These are phyloP conservation scores for Andrena hattorfiana DNA, from an alignment of 2,888 invertebrate species.

Conservation along the genomic window DNA sequence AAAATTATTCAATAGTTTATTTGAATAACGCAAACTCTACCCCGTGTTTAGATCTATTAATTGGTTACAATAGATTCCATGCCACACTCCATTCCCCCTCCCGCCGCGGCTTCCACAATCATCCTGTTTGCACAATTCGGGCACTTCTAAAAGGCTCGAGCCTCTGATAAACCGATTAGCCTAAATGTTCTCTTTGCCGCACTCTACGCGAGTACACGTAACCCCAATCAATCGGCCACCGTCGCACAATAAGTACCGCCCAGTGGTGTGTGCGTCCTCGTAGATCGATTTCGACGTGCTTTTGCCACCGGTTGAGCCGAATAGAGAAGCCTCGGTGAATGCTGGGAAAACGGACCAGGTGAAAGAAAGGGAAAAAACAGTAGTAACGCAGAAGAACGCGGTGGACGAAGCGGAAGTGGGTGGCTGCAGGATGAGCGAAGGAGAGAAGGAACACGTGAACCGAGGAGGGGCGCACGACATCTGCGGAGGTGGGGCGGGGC, in stretches of 20 bases:
- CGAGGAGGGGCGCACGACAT: background rate
- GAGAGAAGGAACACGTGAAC: background rate
- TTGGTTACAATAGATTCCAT: background rate
- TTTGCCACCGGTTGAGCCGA: slow-evolving; percentile 50
- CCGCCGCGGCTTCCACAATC: slow-evolving; percentile 37
- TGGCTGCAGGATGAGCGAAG: background rate
- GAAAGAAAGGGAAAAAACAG: slow-evolving; percentile 20
- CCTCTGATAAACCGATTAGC: slow-evolving; percentile 64
- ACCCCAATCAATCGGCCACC: slow-evolving; percentile 56
- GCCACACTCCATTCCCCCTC: too few species aligned
- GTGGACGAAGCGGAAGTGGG: slow-evolving; percentile 11
- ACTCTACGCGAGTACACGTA: slow-evolving; percentile 44
- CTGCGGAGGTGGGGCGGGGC: background rate
- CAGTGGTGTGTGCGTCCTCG: slow-evolving; percentile 35
- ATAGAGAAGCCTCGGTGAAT: slow-evolving; percentile 36
- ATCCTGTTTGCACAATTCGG: slow-evolving; percentile 46
- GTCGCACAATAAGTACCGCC: slow-evolving; percentile 60
- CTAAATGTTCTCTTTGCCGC: slow-evolving; percentile 47
- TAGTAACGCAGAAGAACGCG: slow-evolving; percentile 15
- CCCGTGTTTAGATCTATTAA: background rate
- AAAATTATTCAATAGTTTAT: too few species aligned
- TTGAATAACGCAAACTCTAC: background rate
- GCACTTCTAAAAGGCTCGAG: slow-evolving; percentile 43
- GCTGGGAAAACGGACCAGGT: slow-evolving; percentile 35
- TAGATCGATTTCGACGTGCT: slow-evolving; percentile 66